A percentile compares a stretch with the other conserved stretches of the same genome.
Evolutionary conservation across 2,888 invertebrate species (phyloP).

Genomic region (Drosophila lacicola): DNA sequence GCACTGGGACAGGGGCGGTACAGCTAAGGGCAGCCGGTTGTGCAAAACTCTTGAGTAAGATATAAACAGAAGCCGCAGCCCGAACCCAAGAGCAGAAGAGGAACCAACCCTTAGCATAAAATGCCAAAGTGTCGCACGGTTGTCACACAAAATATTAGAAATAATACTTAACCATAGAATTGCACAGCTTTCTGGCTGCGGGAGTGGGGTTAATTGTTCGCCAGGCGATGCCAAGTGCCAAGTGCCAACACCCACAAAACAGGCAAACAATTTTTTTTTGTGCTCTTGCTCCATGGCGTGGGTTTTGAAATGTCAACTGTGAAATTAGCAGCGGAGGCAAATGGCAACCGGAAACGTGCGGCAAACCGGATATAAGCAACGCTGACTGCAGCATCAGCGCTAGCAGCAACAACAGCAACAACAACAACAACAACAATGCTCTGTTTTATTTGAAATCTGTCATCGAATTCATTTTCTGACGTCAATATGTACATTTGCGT

Average conservation of each 20-base stretch:
- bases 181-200: conserved; percentile 66
- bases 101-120: conserved; percentile 38
- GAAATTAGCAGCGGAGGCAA: conserved; percentile 71
- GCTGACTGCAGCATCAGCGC: conserved; percentile 34
- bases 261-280: conserved; percentile 30
- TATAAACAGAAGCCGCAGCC: conserved; percentile 62
- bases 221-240: conserved; percentile 21
- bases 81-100: conserved; percentile 16
- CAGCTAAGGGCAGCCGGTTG: conserved; percentile 29
- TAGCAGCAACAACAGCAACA: conserved; percentile 3
- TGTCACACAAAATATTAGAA: conserved; percentile 82
- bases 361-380: conserved; percentile 78
- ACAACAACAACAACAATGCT: conserved; percentile 27
- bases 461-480: conserved; percentile 48
- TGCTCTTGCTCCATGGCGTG: conserved; percentile 9
- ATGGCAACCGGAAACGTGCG: conserved; percentile 81
- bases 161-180: conserved; percentile 82
- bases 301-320: conserved; percentile 62
- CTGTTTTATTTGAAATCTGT: conserved; percentile 53
- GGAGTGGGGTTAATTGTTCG: conserved; percentile 64
- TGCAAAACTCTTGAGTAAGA: conserved; percentile 75
- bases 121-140: conserved; percentile 80
- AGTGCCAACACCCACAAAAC: conserved; percentile 1
- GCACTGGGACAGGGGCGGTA: neutral
- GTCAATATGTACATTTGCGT: conserved; percentile 18